Conservation (phyloP, 2,797 vertebrate species). For the Clarias pachynema region DNA sequence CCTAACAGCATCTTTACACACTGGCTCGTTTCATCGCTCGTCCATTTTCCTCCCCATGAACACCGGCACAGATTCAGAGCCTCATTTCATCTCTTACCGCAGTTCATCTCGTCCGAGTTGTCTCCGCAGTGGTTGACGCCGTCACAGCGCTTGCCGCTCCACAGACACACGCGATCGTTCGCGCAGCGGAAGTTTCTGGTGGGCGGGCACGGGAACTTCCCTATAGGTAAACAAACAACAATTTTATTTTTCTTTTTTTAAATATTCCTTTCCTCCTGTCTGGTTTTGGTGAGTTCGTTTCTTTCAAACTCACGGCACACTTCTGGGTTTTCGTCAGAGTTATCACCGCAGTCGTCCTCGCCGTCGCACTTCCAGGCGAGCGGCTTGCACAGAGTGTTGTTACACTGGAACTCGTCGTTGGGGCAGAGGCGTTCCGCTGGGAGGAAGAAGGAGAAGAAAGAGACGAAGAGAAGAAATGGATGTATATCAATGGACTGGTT, state of each 20-base stretch:
- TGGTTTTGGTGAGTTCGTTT: neutral
- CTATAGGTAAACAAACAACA: conserved; percentile 56
- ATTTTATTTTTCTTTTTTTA: neutral
- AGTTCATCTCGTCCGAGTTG: conserved; percentile 87
- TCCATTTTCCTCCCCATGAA: neutral
- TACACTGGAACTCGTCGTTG: conserved; percentile 93
- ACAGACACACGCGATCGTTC: conserved; percentile 91
- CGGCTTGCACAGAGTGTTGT: conserved; percentile 95
- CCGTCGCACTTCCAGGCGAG: conserved; percentile 95
- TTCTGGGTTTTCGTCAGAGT: conserved; percentile 91
- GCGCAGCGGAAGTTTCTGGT: conserved; percentile 91
- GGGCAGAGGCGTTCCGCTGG: conserved; percentile 86
- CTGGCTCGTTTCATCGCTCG: neutral
- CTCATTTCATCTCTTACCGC: conserved; percentile 78
- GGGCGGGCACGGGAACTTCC: conserved; percentile 91
- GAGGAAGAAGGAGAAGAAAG: neutral
- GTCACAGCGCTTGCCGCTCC: conserved; percentile 86
- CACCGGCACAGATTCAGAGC: neutral
- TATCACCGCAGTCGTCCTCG: conserved; percentile 96
- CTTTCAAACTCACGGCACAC: conserved; percentile 82
- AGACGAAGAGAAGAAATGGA: neutral
- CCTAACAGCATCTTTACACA: neutral
- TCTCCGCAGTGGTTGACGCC: conserved; percentile 91
- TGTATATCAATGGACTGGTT: neutral
- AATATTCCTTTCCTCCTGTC: neutral